Base-by-base conservation (phyloP, 2,888 invertebrate species). In the Eulithis testata region DNA sequence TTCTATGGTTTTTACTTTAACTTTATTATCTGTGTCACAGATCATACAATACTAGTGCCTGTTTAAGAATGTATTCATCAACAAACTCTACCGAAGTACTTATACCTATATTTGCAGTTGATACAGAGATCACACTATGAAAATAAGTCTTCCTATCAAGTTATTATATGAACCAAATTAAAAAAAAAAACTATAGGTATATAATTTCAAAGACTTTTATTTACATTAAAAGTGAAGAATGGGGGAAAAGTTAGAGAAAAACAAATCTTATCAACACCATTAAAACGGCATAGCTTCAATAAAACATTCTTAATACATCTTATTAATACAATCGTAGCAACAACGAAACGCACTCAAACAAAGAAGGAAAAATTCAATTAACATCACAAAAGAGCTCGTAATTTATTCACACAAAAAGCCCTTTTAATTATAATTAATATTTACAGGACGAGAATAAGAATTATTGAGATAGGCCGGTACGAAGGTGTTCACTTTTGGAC, bases 341-440 rank as follows among this genome's bases (percentile, higher is more conserved):
- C 91, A 90, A 70, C 80, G 77, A 87, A 92, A 89, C 80, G 79
- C 90, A 92, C 92, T 93, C 87, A 89, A 89, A 91, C 85, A 88
- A 89, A 85, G 85, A 81, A 79, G 77, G 84, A 82, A 86, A 86
- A 87, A 87, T 83, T 89, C 91, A 90, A 91, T 91, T 91, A 89
- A 86, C 86, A 90, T 88, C 82, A 90, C 87, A 89, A 89, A 88
- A 85, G 84, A 79, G 74, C 76, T 82, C 84, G 83, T 88, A 88
- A 90, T 90, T 91, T 90, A 91, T 91, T 89, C 86, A 87, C 84
- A 85, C 85, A 87, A 87, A 88, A 84, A 87, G 85, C 81, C 85
- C 87, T 84, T 89, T 88, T 89, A 88, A 90, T 91, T 90, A 89
- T 87, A 90, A 93, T 90, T 91, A 90, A 91, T 91, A 89, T 91